These are phyloP conservation scores for Drosophila sordidapex DNA, from an alignment of 2,888 invertebrate genomes.

Conservation along the genomic window DNA sequence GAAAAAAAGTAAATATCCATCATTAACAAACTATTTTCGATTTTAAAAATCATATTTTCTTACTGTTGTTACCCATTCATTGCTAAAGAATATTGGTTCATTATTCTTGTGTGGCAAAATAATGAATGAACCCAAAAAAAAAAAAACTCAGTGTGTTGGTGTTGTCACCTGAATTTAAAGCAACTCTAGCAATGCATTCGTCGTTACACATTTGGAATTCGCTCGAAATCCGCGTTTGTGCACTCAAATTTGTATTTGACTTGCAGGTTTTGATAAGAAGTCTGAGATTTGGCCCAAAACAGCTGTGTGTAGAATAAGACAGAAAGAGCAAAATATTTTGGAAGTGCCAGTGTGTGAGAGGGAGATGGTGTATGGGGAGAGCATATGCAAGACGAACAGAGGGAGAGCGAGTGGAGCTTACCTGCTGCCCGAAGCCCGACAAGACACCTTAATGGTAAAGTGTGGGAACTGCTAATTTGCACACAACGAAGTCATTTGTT, in stretches of 20 bases:
- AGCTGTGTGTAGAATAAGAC: constrained; percentile 52
- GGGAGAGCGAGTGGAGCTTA: constrained; percentile 52
- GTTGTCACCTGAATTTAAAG: constrained; percentile 13
- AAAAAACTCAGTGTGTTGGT: background rate
- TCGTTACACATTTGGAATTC: constrained; percentile 11
- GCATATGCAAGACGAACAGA: constrained; percentile 36
- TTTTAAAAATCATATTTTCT: background rate
- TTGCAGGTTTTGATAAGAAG: constrained; percentile 51
- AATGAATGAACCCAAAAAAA: background rate
- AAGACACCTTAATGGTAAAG: constrained; percentile 52
- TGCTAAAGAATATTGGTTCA: background rate
- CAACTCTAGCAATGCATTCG: background rate
- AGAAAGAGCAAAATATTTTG: constrained; percentile 47
- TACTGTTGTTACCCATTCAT: background rate
- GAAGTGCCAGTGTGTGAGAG: constrained; percentile 17
- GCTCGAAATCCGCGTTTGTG: constrained; percentile 8
- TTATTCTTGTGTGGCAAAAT: background rate
- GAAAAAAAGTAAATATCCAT: background rate
- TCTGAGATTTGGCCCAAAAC: constrained; percentile 42
- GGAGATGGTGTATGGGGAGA: constrained; percentile 7
- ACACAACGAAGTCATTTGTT: constrained; percentile 40
- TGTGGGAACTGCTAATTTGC: constrained; percentile 50
- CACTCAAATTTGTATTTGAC: constrained; percentile 29
- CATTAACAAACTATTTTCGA: background rate
- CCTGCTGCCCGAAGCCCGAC: constrained; percentile 65